Conservation (phyloP, 2,888 invertebrate species). For the Leptinotarsa rubiginosa region DNA sequence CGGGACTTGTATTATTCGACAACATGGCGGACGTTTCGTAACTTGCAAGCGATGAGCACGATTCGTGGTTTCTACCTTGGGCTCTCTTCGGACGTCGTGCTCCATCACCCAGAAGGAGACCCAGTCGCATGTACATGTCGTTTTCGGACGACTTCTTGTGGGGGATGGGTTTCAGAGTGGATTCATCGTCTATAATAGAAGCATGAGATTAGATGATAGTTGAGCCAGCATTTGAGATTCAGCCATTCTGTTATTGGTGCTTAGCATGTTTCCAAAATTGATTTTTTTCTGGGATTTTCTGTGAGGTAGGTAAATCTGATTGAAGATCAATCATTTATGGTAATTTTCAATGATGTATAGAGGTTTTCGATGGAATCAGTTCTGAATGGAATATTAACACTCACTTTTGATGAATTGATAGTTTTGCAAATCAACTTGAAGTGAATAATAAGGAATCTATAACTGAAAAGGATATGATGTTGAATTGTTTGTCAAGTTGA, state of each 20-base stretch:
- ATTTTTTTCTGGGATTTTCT: background rate
- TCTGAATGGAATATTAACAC: no score
- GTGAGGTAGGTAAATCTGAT: no score
- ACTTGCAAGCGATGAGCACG: constrained; percentile 69
- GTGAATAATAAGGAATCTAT: no score
- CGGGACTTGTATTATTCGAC: constrained; percentile 87
- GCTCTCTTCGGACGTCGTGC: constrained; percentile 62
- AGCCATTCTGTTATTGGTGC: constrained; percentile 14
- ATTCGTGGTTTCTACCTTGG: constrained; percentile 65
- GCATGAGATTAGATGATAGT: background rate
- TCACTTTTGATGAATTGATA: no score
- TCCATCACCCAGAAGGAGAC: constrained; percentile 82
- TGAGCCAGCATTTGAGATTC: background rate
- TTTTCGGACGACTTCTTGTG: constrained; percentile 74
- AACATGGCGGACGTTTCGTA: constrained; percentile 73
- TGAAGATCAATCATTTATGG: no score
- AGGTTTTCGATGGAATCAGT: no score
- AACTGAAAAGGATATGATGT: no score
- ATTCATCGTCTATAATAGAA: constrained; percentile 76
- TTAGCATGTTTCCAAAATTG: background rate
- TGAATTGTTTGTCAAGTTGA: no score
- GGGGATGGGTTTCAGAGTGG: constrained; percentile 73
- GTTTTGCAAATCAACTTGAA: no score
- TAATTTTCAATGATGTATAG: no score
- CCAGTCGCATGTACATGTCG: constrained; percentile 85